Evolutionary conservation across 2,113 vertebrate species (phyloP), one percentile per base, ranked within the genome.

Genomic region (Glaucomys volans): DNA sequence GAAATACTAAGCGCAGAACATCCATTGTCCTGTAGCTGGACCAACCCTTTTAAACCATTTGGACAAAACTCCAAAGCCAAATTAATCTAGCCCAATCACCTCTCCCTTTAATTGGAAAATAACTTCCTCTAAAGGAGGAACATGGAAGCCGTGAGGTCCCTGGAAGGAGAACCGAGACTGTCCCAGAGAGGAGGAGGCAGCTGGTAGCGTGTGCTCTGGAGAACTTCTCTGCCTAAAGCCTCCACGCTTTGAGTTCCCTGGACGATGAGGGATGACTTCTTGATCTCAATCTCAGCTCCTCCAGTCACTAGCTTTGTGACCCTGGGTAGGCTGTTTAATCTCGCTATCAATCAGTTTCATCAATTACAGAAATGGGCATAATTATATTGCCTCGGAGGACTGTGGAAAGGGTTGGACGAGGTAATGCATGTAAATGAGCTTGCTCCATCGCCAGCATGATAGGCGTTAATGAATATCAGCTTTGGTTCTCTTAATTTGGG

Each of bases 381-480:
- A 84, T 76, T 57, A 14, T 57, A 59, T 40, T 54, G 71, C 84
- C 81, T 76, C 64, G 4, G 4, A 52, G 16, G 50, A 64, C 28
- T 59, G 0, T 32, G 20, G 18, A 59, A n/a, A 90, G 76, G 30
- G n/a, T 24, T 32, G 44, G 71, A n/a, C 57, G 57, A 89, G 35
- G 80, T 52, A 35, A 42, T 42, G 26, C 5, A 7, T 42, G 37
- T 59, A 40, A 71, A 94, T 59, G n/a, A 96, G 9, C 24, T 67
- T 14, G 11, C 74, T 94, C 52, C 2, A 12, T 40, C 35, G 5
- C 50, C 47, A 86, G 37, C 66, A 52, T 37, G 50, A 44, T 35
- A 20, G 76, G 35, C 59, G 5, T 92, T 91, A 87, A 79, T 87
- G 52, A 87, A 20, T 66, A 87, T 72, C 66, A 66, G 35, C 57